Conservation (phyloP, 2,113 vertebrate species). For the Brachypodius melanocephalos region DNA sequence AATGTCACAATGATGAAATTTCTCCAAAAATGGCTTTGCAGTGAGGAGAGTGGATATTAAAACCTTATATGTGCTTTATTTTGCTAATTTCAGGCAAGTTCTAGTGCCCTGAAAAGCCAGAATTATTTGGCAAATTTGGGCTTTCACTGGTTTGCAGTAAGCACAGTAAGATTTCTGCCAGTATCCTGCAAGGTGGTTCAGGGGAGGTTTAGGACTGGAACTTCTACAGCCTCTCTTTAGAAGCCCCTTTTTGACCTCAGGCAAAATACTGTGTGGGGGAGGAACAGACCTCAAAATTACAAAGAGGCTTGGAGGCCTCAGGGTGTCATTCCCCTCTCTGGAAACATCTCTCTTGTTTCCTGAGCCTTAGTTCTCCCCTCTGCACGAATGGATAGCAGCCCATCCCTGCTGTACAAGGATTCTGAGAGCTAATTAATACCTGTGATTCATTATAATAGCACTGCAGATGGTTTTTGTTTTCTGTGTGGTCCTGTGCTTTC, state of each 20-base stretch:
- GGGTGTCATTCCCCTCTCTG: background rate
- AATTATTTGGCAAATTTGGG: background rate
- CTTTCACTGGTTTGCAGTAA: background rate
- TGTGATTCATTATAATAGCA: background rate
- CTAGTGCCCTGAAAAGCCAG: background rate
- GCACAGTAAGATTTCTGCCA: background rate
- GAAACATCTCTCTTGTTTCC: background rate
- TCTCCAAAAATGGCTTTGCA: background rate
- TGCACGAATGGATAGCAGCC: fast-evolving
- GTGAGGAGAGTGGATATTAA: background rate
- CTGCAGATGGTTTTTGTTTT: background rate
- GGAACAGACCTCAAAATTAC: background rate
- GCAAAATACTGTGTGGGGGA: background rate
- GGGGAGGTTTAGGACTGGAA: background rate
- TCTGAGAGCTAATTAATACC: background rate
- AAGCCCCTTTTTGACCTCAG: background rate
- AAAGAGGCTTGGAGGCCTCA: background rate
- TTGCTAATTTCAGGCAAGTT: background rate
- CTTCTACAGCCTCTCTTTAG: background rate
- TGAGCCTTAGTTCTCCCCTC: background rate
- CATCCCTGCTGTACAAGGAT: background rate
- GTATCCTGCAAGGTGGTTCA: background rate
- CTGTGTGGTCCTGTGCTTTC: background rate
- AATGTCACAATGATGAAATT: slow-evolving; percentile 9
- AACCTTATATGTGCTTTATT: background rate